phyloP scores from a whole-genome alignment of 2,888 invertebrate species.

The Chironomus riparius region DNA sequence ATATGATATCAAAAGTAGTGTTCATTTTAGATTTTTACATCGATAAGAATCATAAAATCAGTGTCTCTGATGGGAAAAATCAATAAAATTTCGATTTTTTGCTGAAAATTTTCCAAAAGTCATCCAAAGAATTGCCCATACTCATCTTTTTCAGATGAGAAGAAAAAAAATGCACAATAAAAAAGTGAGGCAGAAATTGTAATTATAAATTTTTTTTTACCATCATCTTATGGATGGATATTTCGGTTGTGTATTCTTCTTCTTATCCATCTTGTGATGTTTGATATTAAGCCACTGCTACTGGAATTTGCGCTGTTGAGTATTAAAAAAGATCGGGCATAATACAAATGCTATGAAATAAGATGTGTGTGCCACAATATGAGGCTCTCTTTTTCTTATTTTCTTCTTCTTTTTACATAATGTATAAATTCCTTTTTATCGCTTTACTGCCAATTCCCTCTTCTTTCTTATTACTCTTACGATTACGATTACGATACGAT shows the following conservation, averaged over 20 bases:
- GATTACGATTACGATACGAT: not conserved
- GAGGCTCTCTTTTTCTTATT: not conserved
- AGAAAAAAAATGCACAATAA: conserved; percentile 10
- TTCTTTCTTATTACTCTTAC: not conserved
- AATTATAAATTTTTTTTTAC: conserved; percentile 19
- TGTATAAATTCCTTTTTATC: not conserved
- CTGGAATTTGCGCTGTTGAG: conserved; percentile 12
- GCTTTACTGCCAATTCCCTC: not conserved
- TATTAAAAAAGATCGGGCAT: not conserved
- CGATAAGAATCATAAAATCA: too few species aligned
- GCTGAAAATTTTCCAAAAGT: too few species aligned
- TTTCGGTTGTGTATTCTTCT: not conserved
- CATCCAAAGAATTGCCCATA: too few species aligned
- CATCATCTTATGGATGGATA: not conserved
- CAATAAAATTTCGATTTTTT: too few species aligned
- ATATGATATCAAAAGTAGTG: too few species aligned
- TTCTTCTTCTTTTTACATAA: not conserved
- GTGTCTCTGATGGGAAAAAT: too few species aligned
- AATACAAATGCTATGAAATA: not conserved
- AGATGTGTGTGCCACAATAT: not conserved
- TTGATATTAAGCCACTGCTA: conserved; percentile 10
- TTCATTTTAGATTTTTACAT: too few species aligned
- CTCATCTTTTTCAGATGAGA: not conserved
- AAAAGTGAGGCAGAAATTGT: conserved; percentile 6
- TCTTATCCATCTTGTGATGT: not conserved